A percentile compares a stretch with the other conserved stretches of the same genome.
Evolutionary conservation across 2,888 invertebrate genomes (phyloP).

Genomic region (Gibbula magus): DNA sequence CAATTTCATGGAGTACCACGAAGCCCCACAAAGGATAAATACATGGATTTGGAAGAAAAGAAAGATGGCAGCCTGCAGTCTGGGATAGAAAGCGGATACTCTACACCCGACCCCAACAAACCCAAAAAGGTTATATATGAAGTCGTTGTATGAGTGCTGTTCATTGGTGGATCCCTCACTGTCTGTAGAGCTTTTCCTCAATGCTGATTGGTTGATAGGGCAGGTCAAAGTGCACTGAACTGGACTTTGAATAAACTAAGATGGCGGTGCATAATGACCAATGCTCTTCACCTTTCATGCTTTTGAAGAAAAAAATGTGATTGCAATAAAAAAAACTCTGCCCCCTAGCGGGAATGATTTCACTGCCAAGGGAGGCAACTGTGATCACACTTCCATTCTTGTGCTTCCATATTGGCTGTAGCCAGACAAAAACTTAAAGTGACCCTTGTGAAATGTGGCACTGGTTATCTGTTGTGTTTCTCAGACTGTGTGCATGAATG

Average conservation of each 20-base stretch:
- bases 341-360: neutral
- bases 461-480: constrained; percentile 9
- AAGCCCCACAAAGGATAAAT: constrained; percentile 61
- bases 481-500: constrained; percentile 14
- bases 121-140: constrained; percentile 74
- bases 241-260: too few species aligned
- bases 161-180: constrained; percentile 7
- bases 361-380: constrained; percentile 18
- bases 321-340: neutral
- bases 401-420: constrained; percentile 17
- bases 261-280: too few species aligned
- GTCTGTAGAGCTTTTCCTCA: constrained; percentile 21
- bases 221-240: neutral
- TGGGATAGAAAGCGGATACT: constrained; percentile 64
- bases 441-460: neutral
- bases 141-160: constrained; percentile 67
- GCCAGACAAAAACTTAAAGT: neutral
- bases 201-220: neutral
- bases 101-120: constrained; percentile 62
- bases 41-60: constrained; percentile 53
- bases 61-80: constrained; percentile 48
- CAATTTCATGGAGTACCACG: constrained; percentile 50
- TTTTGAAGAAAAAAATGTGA: neutral
- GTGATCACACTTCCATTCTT: constrained; percentile 10
- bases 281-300: too few species aligned